Percentiles rank a stretch among this genome's conserved stretches.
Conservation (phyloP, 2,888 invertebrate genomes). For the Ligdia adustata region DNA sequence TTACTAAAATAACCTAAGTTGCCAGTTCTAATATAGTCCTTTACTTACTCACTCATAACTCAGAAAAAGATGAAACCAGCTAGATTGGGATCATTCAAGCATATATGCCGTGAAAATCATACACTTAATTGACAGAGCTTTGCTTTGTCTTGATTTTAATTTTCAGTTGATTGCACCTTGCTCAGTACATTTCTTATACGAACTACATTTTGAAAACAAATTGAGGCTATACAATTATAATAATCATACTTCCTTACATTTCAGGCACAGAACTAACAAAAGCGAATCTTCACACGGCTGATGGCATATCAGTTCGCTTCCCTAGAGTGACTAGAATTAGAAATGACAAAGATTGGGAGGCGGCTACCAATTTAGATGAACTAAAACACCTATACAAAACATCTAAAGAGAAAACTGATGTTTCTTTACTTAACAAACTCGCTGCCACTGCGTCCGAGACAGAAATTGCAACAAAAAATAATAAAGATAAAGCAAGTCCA, state of each 20-base stretch:
- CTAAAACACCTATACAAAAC: constrained; percentile 87
- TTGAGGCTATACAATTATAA: too few species aligned
- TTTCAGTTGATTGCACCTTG: too few species aligned
- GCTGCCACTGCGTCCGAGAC: constrained; percentile 55
- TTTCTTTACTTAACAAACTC: constrained; percentile 79
- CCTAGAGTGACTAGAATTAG: constrained; percentile 94
- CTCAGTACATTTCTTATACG: too few species aligned
- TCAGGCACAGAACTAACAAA: constrained; percentile 90
- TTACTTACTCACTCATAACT: too few species aligned
- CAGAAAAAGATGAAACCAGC: too few species aligned
- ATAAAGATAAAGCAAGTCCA: constrained; percentile 49
- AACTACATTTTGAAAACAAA: too few species aligned
- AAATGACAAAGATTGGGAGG: constrained; percentile 92
- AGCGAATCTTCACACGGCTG: constrained; percentile 94
- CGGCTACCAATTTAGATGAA: constrained; percentile 92
- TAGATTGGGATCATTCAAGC: too few species aligned
- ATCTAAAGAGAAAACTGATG: constrained; percentile 87
- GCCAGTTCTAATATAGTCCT: too few species aligned
- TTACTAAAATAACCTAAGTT: too few species aligned
- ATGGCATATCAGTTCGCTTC: constrained; percentile 96
- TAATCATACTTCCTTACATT: constrained; percentile 28
- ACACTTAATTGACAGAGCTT: too few species aligned
- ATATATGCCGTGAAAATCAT: too few species aligned
- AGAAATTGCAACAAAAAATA: constrained; percentile 55
- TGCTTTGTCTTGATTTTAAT: too few species aligned